A percentile compares a stretch with the other conserved stretches of the same genome.
phyloP scores from a whole-genome alignment of 2,113 vertebrate species.

The Forbesichthys agassizii region DNA sequence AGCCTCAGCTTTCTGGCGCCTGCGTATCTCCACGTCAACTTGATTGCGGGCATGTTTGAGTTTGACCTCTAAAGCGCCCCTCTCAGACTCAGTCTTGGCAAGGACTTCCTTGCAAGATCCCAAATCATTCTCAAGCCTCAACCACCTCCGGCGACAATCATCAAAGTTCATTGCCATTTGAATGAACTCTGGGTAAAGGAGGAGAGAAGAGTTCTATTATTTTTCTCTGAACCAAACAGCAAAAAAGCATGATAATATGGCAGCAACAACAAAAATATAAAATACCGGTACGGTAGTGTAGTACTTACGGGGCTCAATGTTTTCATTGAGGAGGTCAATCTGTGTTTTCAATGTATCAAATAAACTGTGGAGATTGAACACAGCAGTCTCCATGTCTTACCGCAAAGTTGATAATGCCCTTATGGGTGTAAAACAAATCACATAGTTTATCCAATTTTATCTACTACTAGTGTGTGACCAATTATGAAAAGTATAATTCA shows the following conservation, averaged over 20 bases:
- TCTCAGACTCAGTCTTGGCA: slow-evolving; percentile 87
- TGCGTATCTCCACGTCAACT: slow-evolving; percentile 94
- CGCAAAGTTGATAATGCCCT: slow-evolving; percentile 22
- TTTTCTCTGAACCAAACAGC: not conserved
- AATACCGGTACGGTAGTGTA: too few relatives aligned
- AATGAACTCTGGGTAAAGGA: slow-evolving; percentile 83
- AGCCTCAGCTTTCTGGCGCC: slow-evolving; percentile 90
- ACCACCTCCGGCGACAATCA: slow-evolving; percentile 84
- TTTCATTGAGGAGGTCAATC: slow-evolving; percentile 85
- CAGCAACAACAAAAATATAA: not conserved
- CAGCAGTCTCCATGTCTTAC: slow-evolving; percentile 80
- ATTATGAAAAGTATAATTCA: too few relatives aligned
- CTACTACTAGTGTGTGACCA: too few relatives aligned
- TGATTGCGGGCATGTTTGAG: slow-evolving; percentile 98
- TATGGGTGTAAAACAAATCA: not conserved
- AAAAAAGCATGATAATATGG: not conserved
- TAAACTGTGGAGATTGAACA: slow-evolving; percentile 80
- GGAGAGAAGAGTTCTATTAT: not conserved
- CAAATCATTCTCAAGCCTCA: slow-evolving; percentile 82
- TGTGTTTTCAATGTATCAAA: slow-evolving; percentile 83
- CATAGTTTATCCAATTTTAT: too few relatives aligned
- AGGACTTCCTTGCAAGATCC: slow-evolving; percentile 84
- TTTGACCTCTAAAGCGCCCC: slow-evolving; percentile 90
- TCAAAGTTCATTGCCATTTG: slow-evolving; percentile 91
- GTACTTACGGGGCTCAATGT: slow-evolving; percentile 88